Base-by-base conservation (phyloP, 2,888 invertebrate species). In the Bellardia bayeri region DNA sequence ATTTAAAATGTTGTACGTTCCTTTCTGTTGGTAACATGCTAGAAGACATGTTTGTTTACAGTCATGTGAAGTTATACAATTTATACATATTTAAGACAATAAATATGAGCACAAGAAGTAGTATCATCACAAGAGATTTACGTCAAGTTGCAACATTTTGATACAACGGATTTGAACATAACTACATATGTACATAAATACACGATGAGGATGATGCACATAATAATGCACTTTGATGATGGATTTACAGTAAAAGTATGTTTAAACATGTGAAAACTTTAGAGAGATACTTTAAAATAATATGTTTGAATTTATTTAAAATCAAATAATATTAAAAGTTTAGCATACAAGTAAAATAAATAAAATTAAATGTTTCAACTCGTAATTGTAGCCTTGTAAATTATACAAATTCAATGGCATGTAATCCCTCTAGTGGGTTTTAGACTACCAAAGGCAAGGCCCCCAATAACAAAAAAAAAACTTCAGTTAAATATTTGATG, bases 331-430 rank as follows among this genome's bases (percentile, higher is more conserved):
- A 51, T 30, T 30, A 3, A 16, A 56, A 6, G 54, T 14, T 6
- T 9, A 56, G 23, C 16, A 23, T 23, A 9, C 30, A 42, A n/a
- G 6, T 51, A 40, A 23, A 23, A 40, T n/a, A 64, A 56, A 78
- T 30, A 30, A 42, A 37, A 49, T 30, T 23, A 23, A 58, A 40
- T 37, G 40, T 71, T 78, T 56, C 13, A 54, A 63, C 78, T 78
- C 64, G 71, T 13, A 78, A 72, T 45, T 83, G 63, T 42, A 85
- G 72, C 86, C 88, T 89, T 89, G 86, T 91, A 90, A 91, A 90
- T 90, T 86, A 33, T 54, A 85, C 23, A 91, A 91, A 90, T 92
- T 92, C 92, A 92, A 92, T 92, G 92, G 90, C 91, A 92, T 91
- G 90, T 23, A 23, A 23, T 90, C 90, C 90, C 90, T 90, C 58